Percentiles rank a stretch among this genome's conserved stretches.
Evolutionary conservation across 2,113 vertebrate species (phyloP).

Genomic region (Neofelis nebulosa): DNA sequence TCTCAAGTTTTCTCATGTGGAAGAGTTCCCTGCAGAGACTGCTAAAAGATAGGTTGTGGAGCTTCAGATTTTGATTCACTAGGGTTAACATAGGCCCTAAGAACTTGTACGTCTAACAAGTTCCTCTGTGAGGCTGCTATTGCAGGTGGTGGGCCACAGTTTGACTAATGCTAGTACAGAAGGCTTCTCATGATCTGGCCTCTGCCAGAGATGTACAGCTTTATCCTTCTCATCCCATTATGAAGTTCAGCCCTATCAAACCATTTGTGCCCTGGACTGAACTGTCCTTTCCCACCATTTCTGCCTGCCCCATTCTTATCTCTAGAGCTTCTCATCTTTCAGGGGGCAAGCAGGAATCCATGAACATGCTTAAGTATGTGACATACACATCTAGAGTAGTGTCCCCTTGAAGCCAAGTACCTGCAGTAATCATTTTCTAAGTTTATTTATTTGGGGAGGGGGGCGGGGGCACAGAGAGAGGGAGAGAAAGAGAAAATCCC

Average conservation of each 20-base stretch:
- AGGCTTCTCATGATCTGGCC: not conserved
- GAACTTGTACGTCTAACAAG: not conserved
- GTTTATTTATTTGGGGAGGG: no score
- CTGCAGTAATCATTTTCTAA: not conserved
- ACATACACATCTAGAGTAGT: not conserved
- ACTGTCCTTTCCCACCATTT: not conserved
- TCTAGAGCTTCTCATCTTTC: not conserved
- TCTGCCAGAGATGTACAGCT: not conserved
- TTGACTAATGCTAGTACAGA: not conserved
- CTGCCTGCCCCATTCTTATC: not conserved
- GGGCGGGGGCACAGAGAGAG: no score
- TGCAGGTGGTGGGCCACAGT: not conserved
- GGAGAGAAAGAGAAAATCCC: no score
- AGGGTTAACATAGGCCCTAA: not conserved
- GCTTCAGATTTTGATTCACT: not conserved
- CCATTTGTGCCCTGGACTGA: not conserved
- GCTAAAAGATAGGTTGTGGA: not conserved
- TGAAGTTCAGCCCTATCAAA: not conserved
- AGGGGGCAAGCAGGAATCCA: not conserved
- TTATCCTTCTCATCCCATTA: not conserved
- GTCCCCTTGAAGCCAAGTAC: rapidly evolving
- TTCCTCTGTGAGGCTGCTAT: not conserved
- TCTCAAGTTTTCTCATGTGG: not conserved
- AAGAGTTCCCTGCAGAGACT: not conserved
- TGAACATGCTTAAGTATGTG: not conserved